Evolutionary conservation across 2,888 invertebrate species (phyloP), one percentile per base, ranked within the genome.

Genomic region (Himalopsyche tibetana): DNA sequence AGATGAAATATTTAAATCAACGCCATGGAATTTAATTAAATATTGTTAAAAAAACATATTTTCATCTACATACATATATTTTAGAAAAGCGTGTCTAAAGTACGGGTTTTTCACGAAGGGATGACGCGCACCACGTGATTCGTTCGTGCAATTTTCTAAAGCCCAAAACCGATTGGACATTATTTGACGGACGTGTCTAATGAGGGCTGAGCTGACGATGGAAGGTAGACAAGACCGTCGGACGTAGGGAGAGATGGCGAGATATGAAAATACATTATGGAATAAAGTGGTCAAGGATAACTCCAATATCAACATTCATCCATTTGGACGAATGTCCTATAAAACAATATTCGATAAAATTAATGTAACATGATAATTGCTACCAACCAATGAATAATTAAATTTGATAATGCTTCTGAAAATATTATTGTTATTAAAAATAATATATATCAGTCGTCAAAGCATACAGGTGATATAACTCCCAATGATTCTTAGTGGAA

Each of bases 171-270:
- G 87, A 87, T 87, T 56, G 84, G 81, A 55, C 83, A 81, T 86
- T 84, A 85, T 88, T 88, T 88, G 88, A 88, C 85, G 88, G 88
- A 88, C 88, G 88, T 88, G 86, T 83, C 88, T 88, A 88, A 88
- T 87, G 88, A 88, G 86, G 88, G 87, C 55, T 69, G 63, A 81
- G 79, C 69, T 28, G 80, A 80, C 42, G 80, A 80, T 80, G 82
- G 12, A 82, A 82, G 82, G 82, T 38, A 40, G 38, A 56, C 82
- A 56, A 36, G 36, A n/a, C 28, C 40, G 55, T 55, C 17, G 82
- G 55, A 55, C 28, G 36, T n/a, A 56, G 82, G 56, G 82, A 80
- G 45, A 56, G 40, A 56, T 56, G 56, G 45, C 36, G 56, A 82
- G 82, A 82, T 82, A 55, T 56, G 55, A 82, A 82, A 82, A 56